These are phyloP conservation scores for Propithecus deckenii DNA, from an alignment of 2,797 vertebrate genomes.

Conservation along the genomic window DNA sequence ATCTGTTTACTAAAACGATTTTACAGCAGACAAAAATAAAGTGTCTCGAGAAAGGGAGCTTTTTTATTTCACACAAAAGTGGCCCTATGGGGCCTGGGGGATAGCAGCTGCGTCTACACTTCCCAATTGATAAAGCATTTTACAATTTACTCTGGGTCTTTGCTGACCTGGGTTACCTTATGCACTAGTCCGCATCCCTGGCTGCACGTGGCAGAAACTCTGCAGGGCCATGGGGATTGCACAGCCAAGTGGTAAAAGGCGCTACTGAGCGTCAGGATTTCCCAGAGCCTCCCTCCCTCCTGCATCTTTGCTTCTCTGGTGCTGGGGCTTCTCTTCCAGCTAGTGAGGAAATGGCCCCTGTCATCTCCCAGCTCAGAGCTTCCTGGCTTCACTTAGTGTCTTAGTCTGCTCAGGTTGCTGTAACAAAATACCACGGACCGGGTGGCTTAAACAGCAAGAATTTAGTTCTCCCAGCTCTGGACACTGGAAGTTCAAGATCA, in stretches of 20 bases:
- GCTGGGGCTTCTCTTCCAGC: neutral
- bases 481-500: neutral
- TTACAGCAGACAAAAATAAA: neutral
- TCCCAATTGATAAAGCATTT: neutral
- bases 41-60: neutral
- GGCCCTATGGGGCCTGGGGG: neutral
- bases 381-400: neutral
- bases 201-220: neutral
- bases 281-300: neutral
- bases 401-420: neutral
- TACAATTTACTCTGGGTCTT: neutral
- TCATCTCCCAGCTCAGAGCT: neutral
- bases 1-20: neutral
- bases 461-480: neutral
- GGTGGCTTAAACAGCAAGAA: neutral
- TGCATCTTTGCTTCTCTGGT: neutral
- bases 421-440: neutral
- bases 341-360: neutral
- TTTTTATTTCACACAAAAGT: neutral
- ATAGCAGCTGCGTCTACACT: neutral
- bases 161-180: neutral
- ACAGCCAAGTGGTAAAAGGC: neutral
- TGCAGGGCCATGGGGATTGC: neutral
- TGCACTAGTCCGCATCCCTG: neutral
- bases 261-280: neutral